Evolutionary conservation across 2,797 vertebrate species (phyloP).

Genomic region (Syngnathus rostellatus): DNA sequence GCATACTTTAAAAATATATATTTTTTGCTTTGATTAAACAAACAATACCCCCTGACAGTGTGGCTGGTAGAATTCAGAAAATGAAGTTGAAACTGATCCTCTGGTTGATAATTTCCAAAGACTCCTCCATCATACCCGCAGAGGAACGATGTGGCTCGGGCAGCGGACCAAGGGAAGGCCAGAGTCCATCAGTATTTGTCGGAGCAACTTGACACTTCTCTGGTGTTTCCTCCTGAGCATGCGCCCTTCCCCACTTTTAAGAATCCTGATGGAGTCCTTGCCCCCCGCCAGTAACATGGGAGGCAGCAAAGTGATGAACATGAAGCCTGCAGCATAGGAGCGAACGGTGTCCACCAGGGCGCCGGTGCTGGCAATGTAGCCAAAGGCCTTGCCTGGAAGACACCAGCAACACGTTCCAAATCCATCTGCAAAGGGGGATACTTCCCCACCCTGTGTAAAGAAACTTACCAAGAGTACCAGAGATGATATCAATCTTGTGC

Average conservation of each 20-base stretch:
- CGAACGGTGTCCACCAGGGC: too few species aligned
- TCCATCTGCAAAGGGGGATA: too few species aligned
- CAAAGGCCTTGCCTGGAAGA: too few species aligned
- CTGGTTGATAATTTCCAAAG: neutral
- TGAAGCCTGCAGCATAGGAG: constrained; percentile 69
- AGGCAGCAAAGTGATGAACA: constrained; percentile 85
- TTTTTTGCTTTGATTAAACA: neutral
- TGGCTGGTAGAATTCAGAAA: neutral
- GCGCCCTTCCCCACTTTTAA: constrained; percentile 81
- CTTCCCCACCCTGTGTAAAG: too few species aligned
- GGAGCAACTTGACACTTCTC: constrained; percentile 81
- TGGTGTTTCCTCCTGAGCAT: constrained; percentile 82
- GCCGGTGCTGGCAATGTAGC: too few species aligned
- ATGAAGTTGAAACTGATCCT: neutral
- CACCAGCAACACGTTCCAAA: too few species aligned
- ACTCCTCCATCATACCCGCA: constrained; percentile 63
- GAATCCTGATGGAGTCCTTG: constrained; percentile 73
- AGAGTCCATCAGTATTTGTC: constrained; percentile 87
- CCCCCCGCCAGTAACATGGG: constrained; percentile 90
- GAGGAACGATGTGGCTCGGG: constrained; percentile 91
- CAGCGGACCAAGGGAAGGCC: constrained; percentile 86
- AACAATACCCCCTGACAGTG: neutral
- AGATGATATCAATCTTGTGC: too few species aligned
- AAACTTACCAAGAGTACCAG: too few species aligned
- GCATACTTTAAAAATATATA: too few species aligned